phyloP scores from a whole-genome alignment of 2,888 invertebrate genomes.

The Zygaena filipendulae region DNA sequence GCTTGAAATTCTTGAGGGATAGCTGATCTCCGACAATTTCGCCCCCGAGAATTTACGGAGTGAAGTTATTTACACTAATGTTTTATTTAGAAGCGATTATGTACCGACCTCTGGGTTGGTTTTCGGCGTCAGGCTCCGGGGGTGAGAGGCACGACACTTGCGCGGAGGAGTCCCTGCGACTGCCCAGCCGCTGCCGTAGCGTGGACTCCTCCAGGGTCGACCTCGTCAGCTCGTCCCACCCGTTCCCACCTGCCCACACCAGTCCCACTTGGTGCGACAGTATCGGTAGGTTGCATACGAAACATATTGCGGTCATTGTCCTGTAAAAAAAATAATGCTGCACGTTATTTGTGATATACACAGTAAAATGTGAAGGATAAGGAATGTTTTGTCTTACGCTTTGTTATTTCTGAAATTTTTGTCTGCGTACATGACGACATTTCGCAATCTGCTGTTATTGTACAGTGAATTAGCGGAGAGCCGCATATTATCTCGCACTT shows the following conservation, averaged over 20 bases:
- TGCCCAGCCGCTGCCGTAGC: slow-evolving; percentile 84
- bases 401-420: slow-evolving; percentile 53
- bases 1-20: too few relatives aligned
- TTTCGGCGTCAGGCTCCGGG: slow-evolving; percentile 81
- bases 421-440: slow-evolving; percentile 38
- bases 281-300: slow-evolving; percentile 96
- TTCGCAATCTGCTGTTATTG: slow-evolving; percentile 24
- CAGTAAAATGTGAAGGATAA: slow-evolving; percentile 12
- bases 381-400: slow-evolving; percentile 33
- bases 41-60: too few relatives aligned
- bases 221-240: slow-evolving; percentile 92
- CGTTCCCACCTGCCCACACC: slow-evolving; percentile 94
- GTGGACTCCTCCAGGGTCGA: slow-evolving; percentile 88
- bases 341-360: slow-evolving; percentile 1
- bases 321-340: slow-evolving; percentile 63
- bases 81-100: too few relatives aligned
- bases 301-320: slow-evolving; percentile 95
- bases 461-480: slow-evolving; percentile 32
- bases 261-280: slow-evolving; percentile 93
- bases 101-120: slow-evolving; percentile 52
- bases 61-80: too few relatives aligned
- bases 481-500: slow-evolving; percentile 42
- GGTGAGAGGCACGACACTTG: slow-evolving; percentile 89
- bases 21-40: too few relatives aligned
- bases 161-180: slow-evolving; percentile 89